phyloP scores from a whole-genome alignment of 2,888 invertebrate species.

The Tromatobia lineatoria region DNA sequence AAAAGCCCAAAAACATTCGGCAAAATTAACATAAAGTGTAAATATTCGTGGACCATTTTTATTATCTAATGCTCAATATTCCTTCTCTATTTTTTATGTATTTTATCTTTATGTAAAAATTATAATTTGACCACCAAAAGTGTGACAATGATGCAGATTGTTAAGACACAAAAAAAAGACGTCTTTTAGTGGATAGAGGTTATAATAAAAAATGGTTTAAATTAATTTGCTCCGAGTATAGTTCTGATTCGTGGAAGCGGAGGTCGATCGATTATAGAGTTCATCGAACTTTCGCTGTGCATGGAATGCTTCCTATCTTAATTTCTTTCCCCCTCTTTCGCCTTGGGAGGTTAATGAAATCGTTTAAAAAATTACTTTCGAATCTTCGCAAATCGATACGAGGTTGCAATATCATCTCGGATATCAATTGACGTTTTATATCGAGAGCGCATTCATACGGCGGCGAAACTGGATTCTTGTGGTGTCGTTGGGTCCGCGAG shows the following conservation, averaged over 20 bases:
- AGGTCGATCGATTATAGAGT: constrained; percentile 58
- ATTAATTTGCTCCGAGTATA: background rate
- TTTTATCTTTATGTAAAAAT: too few relatives aligned
- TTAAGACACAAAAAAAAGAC: too few relatives aligned
- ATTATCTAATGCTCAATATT: too few relatives aligned
- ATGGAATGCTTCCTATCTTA: constrained; percentile 21
- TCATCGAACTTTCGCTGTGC: constrained; percentile 50
- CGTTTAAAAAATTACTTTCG: constrained; percentile 1
- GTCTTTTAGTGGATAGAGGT: too few relatives aligned
- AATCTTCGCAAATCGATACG: background rate
- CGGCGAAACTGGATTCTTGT: constrained; percentile 51
- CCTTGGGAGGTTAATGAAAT: constrained; percentile 8
- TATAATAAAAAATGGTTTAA: too few relatives aligned
- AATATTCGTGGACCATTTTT: too few relatives aligned
- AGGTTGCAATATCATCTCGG: constrained; percentile 4
- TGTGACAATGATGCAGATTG: too few relatives aligned
- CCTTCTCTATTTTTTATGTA: too few relatives aligned
- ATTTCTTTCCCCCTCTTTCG: background rate
- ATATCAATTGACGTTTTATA: constrained; percentile 17
- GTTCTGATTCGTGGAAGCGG: constrained; percentile 30
- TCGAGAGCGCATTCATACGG: constrained; percentile 21
- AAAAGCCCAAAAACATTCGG: too few relatives aligned
- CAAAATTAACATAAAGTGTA: too few relatives aligned
- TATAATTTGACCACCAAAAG: too few relatives aligned
- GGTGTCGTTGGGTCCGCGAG: background rate